These are phyloP conservation scores for Diplazon laetatorius DNA, from an alignment of 2,888 invertebrate species.

Conservation along the genomic window DNA sequence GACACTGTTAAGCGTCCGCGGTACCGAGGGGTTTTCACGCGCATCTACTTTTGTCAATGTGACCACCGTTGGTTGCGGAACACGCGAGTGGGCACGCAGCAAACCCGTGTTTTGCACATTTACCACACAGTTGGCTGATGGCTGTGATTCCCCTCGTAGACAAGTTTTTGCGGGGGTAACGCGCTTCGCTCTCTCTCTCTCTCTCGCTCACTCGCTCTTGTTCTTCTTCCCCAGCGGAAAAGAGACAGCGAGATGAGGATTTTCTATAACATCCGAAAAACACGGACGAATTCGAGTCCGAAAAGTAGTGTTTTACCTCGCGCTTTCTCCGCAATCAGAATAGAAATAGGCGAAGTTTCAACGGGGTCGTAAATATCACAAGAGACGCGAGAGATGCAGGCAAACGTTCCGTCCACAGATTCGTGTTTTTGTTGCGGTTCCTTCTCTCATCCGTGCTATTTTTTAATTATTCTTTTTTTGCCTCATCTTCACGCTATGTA, in stretches of 20 bases:
- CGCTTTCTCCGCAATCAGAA: constrained; percentile 24
- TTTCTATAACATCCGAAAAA: constrained; percentile 55
- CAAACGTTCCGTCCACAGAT: constrained; percentile 39
- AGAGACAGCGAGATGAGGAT: constrained; percentile 6
- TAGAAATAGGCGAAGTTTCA: constrained; percentile 57
- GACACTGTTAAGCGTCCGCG: constrained; percentile 5
- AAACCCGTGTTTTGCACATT: constrained; percentile 55
- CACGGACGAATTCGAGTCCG: constrained; percentile 45
- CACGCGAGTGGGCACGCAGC: constrained; percentile 22
- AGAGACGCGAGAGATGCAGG: constrained; percentile 35
- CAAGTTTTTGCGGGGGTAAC: constrained; percentile 56
- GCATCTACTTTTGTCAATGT: constrained; percentile 37
- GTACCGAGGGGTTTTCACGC: constrained; percentile 4
- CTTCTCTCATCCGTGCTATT: background rate
- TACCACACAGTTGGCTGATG: constrained; percentile 26
- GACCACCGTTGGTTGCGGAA: constrained; percentile 24
- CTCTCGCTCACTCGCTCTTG: too few relatives aligned
- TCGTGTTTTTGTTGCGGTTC: constrained; percentile 37
- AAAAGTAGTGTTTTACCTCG: constrained; percentile 31
- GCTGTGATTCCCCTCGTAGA: constrained; percentile 55
- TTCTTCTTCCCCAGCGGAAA: constrained; percentile 15
- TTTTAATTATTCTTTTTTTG: constrained; percentile 2
- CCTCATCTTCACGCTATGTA: constrained; percentile 11
- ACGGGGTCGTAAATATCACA: constrained; percentile 50
- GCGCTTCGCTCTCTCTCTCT: too few relatives aligned